Conservation (phyloP, 2,113 vertebrate genomes). For the Vulpes lagopus region DNA sequence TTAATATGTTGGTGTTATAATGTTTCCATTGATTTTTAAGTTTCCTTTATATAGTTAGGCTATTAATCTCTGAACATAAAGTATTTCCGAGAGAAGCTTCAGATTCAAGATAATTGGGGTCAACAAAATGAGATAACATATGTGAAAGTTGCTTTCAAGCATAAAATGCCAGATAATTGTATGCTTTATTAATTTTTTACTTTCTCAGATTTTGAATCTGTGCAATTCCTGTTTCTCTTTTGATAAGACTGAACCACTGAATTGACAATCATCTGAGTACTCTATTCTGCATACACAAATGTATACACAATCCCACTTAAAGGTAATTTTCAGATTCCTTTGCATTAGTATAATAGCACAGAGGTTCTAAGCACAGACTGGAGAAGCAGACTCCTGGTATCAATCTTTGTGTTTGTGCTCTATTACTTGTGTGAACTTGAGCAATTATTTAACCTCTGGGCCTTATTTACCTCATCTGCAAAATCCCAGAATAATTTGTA, state of each 20-base stretch:
- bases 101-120: background rate
- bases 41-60: background rate
- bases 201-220: background rate
- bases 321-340: background rate
- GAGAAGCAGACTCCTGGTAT: too few relatives aligned
- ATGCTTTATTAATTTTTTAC: background rate
- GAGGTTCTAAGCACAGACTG: background rate
- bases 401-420: background rate
- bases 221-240: background rate
- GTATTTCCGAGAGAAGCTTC: slow-evolving; percentile 27
- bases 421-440: background rate
- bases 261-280: background rate
- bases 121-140: background rate
- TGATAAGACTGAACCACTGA: background rate
- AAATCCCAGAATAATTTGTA: slow-evolving; percentile 2
- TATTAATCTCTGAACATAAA: background rate
- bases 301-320: background rate
- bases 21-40: slow-evolving; percentile 20
- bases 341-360: background rate
- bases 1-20: background rate
- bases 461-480: background rate
- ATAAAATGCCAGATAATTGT: background rate
- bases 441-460: background rate
- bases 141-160: slow-evolving; percentile 32
- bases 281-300: background rate